Evolutionary conservation across 2,797 vertebrate genomes (phyloP).

Genomic region (Microcaecilia unicolor): DNA sequence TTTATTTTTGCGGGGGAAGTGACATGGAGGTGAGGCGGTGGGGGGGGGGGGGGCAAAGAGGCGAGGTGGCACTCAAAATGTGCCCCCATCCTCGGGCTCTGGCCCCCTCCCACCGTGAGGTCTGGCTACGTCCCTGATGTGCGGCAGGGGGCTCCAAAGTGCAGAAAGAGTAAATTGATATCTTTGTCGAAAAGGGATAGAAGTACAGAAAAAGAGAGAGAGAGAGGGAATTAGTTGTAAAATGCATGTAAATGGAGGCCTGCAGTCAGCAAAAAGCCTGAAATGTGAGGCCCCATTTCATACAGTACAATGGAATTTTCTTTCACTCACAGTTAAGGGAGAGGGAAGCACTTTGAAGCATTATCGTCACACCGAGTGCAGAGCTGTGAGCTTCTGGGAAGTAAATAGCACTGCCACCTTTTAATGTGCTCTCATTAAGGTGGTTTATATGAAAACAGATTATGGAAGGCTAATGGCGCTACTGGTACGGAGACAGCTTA

Average conservation of each 20-base stretch:
- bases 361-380: neutral
- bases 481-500: neutral
- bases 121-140: too few species aligned
- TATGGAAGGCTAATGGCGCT: neutral
- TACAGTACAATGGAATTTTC: neutral
- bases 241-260: neutral
- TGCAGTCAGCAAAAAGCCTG: neutral
- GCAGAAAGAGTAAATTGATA: neutral
- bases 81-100: too few species aligned
- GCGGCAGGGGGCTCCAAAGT: fast-evolving
- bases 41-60: too few species aligned
- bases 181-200: neutral
- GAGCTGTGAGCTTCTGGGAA: constrained; percentile 3
- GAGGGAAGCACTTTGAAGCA: neutral
- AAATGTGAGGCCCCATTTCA: neutral
- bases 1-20: too few species aligned
- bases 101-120: too few species aligned
- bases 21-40: too few species aligned
- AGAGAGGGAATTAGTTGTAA: neutral
- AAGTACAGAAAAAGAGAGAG: neutral
- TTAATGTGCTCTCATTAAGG: constrained; percentile 16
- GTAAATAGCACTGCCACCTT: constrained; percentile 13
- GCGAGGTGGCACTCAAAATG: too few species aligned
- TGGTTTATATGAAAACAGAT: constrained; percentile 4
- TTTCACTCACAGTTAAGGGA: too few species aligned